These are phyloP conservation scores for chimpanzee (Pan troglodytes) DNA, from an alignment of 2,113 vertebrate species.

Conservation along the genomic window NHGRI_mPanTro3-v2.1_pri NC_072414.2:37091501-37092000, in stretches of 20 bases:
- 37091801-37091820: constrained; percentile 76
- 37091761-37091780: constrained; percentile 81
- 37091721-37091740: constrained; percentile 91
- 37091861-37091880: not conserved
- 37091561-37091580: not conserved
- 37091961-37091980: not conserved
- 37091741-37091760: constrained; percentile 80
- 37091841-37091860: not conserved
- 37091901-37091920: constrained; percentile 1
- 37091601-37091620: not conserved
- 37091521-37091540: not conserved
- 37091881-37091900: not conserved
- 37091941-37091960: not conserved
- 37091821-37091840: not conserved
- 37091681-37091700: constrained; percentile 90
- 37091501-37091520: not conserved
- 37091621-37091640: not conserved
- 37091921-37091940: not conserved
- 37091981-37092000: not conserved
- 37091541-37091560: not conserved
- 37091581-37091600: not conserved
- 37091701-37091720: constrained; percentile 97
- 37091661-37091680: constrained; percentile 95
- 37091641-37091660: not conserved
- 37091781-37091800: not conserved